These are phyloP conservation scores for Sitta carolinensis DNA, from an alignment of 2,797 vertebrate genomes.

Conservation along the genomic window DNA sequence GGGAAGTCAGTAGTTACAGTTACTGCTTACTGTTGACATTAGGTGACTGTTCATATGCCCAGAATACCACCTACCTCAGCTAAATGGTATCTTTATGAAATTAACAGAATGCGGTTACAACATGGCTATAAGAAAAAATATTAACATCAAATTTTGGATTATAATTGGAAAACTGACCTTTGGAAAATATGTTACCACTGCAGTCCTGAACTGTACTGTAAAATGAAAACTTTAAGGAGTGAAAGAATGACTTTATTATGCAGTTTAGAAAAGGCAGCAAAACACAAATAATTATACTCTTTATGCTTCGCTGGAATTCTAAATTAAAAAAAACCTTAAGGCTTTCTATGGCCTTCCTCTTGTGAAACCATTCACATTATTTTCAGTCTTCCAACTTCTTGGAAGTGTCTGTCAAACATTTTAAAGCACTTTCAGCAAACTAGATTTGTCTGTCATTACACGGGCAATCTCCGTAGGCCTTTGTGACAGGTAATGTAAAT, in stretches of 20 bases:
- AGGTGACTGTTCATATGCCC: constrained; percentile 72
- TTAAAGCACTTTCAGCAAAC: background rate
- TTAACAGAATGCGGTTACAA: constrained; percentile 70
- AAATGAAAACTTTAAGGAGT: constrained; percentile 53
- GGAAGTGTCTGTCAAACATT: constrained; percentile 41
- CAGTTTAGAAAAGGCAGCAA: background rate
- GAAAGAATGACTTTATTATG: constrained; percentile 72
- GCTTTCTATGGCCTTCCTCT: background rate
- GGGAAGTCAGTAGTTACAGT: constrained; percentile 75
- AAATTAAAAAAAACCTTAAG: constrained; percentile 13
- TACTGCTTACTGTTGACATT: constrained; percentile 72
- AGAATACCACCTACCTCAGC: constrained; percentile 80
- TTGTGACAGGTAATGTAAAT: constrained; percentile 27
- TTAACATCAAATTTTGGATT: constrained; percentile 71
- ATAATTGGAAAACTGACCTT: constrained; percentile 80
- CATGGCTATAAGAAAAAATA: constrained; percentile 63
- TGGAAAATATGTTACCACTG: constrained; percentile 77
- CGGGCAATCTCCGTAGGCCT: background rate
- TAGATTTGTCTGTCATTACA: background rate
- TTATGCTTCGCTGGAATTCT: background rate
- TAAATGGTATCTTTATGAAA: constrained; percentile 85
- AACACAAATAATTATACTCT: constrained; percentile 47
- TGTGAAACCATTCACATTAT: background rate
- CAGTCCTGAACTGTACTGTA: constrained; percentile 39
- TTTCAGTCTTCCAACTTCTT: background rate